phyloP scores from a whole-genome alignment of 2,113 vertebrate species.

The Lonchura striata region DNA sequence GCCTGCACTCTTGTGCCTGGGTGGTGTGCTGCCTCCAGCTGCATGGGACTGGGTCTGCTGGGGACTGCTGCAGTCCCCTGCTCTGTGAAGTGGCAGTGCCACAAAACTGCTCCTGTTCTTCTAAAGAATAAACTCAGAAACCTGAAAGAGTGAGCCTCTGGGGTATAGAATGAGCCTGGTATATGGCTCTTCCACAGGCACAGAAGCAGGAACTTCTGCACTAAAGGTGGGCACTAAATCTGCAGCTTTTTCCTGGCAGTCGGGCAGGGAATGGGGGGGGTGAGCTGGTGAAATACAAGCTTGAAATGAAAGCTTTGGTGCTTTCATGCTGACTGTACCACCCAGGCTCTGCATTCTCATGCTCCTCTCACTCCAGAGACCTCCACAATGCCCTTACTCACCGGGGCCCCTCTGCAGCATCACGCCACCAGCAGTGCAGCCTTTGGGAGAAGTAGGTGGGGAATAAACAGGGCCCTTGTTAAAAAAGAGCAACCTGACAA shows the following conservation, averaged over 20 bases:
- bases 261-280: accelerated
- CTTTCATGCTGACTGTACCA: not conserved
- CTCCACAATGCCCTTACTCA: accelerated
- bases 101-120: not conserved
- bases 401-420: not conserved
- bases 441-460: not conserved
- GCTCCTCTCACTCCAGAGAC: not conserved
- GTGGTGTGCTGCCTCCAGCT: not conserved
- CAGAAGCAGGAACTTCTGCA: not conserved
- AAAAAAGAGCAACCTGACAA: not conserved
- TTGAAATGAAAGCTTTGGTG: not conserved
- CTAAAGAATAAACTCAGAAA: not conserved
- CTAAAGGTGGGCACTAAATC: not conserved
- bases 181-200: not conserved
- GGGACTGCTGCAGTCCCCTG: not conserved
- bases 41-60: not conserved
- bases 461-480: not conserved
- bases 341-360: not conserved
- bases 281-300: not conserved
- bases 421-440: accelerated
- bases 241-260: not conserved
- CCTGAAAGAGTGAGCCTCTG: not conserved
- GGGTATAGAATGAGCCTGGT: no score
- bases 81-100: not conserved
- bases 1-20: not conserved